Evolutionary conservation across 1,140 invertebrate genomes (phyloP), one percentile per base, ranked within the genome.

Genomic region (Aphis craccivora): DNA sequence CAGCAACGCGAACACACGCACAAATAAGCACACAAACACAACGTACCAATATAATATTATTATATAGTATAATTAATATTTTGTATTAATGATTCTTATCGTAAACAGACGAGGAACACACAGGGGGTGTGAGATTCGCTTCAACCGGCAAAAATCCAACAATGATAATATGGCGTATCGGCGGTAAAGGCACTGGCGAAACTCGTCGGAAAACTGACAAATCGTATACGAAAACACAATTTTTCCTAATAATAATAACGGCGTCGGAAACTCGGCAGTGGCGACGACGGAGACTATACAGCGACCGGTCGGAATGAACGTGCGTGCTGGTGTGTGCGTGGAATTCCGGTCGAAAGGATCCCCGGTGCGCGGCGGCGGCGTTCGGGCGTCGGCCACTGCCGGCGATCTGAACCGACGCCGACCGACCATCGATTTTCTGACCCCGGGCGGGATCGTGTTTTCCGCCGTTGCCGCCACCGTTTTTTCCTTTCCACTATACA

Each of bases 341-440:
- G 91, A 93, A 93, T 93, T 93, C 91, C 91, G 91, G 91, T 93
- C 91, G 91, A 93, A 84, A 93, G 91, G 91, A 93, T 93, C 91
- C 91, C 90, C 91, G 76, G 91, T 30, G 91, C 81, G 89, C 89
- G 89, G 91, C 91, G 91, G 51, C 88, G 37, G 91, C 91, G 81
- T 93, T 93, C 91, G 91, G 91, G 91, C 91, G 91, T 93, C 91
- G 91, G 91, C 91, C 51, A 89, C 88, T 45, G 91, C 60, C 45
- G 76, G 91, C 91, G 91, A 93, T 45, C 81, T 18, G 48, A 84
- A 9, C 91, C 91, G 91, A 93, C 91, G n/a, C 11, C 48, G 91
- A 23, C 91, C 91, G 91, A 93, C 51, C 81, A 93, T 93, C 48
- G 91, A 93, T 93, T 93, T 93, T 93, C 91, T 93, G 91, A 86